A percentile compares a stretch with the other conserved stretches of the same genome.
Conservation (phyloP, 1,140 invertebrate species). For the Drosophila ambigua region DNA sequence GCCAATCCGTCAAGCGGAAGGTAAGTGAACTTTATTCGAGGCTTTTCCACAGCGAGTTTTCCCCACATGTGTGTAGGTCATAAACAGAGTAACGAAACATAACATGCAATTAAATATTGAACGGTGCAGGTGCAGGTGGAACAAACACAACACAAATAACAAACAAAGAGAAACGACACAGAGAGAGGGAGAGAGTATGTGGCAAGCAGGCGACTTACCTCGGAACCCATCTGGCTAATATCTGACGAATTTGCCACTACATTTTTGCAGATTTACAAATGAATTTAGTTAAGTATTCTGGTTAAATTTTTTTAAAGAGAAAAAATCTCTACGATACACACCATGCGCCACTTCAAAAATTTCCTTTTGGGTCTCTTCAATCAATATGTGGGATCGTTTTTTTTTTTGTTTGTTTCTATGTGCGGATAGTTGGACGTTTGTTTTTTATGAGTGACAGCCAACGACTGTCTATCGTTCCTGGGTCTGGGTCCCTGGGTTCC, state of each 20-base stretch:
- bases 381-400: conserved; percentile 23
- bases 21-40: conserved; percentile 57
- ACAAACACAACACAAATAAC: conserved; percentile 16
- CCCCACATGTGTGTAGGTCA: conserved; percentile 54
- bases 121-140: conserved; percentile 33
- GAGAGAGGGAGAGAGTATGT: conserved; percentile 3
- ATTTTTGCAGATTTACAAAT: conserved; percentile 16
- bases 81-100: conserved; percentile 65
- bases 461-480: conserved; percentile 52
- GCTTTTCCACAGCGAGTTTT: neutral
- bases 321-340: conserved; percentile 46
- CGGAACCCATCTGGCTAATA: conserved; percentile 75
- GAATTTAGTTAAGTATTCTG: conserved; percentile 8
- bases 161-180: conserved; percentile 13
- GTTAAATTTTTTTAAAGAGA: neutral
- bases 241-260: conserved; percentile 76
- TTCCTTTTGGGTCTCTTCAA: conserved; percentile 15
- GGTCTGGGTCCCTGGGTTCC: conserved; percentile 21
- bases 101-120: conserved; percentile 65
- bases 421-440: conserved; percentile 45
- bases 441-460: conserved; percentile 71
- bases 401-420: conserved; percentile 5
- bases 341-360: conserved; percentile 37
- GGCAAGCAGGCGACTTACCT: conserved; percentile 66
- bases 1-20: conserved; percentile 41